A percentile compares a stretch with the other conserved stretches of the same genome.
Evolutionary conservation across 2,797 vertebrate genomes (phyloP).

Genomic region (Rhinichthys osculus): DNA sequence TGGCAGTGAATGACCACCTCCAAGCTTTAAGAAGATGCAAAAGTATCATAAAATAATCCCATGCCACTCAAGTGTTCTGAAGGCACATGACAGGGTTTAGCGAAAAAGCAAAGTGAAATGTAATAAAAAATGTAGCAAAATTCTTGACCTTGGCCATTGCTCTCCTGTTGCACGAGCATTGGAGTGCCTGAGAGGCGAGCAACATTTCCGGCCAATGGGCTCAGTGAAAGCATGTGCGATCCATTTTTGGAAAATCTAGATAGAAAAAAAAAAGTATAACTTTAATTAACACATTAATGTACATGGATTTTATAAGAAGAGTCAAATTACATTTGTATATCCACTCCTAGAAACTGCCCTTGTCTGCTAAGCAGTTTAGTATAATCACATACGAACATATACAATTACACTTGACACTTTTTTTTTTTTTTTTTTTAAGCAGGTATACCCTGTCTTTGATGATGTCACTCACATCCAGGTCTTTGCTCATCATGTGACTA

Average conservation of each 20-base stretch:
- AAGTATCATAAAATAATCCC: not conserved
- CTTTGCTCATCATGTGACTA: slow-evolving; percentile 23
- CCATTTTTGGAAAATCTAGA: not conserved
- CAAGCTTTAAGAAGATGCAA: not conserved
- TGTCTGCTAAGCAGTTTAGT: not conserved
- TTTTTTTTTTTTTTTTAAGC: not conserved
- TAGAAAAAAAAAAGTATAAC: not conserved
- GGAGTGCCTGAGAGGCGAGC: not conserved
- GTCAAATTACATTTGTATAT: not conserved
- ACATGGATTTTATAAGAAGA: not conserved
- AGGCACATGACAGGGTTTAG: not conserved
- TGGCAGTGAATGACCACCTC: not conserved
- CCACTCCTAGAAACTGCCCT: slow-evolving; percentile 28
- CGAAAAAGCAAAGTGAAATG: not conserved
- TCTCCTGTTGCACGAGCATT: not conserved
- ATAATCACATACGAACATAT: not conserved
- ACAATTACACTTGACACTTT: not conserved
- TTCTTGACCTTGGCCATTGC: not conserved
- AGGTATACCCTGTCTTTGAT: not conserved
- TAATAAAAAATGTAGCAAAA: not conserved
- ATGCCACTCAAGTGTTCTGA: not conserved
- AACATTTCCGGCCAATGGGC: not conserved
- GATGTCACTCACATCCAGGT: slow-evolving; percentile 15
- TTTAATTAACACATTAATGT: not conserved
- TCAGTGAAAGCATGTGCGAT: not conserved